These are phyloP conservation scores for Crotalus tigris DNA, from an alignment of 2,113 vertebrate species.

Conservation along the genomic window DNA sequence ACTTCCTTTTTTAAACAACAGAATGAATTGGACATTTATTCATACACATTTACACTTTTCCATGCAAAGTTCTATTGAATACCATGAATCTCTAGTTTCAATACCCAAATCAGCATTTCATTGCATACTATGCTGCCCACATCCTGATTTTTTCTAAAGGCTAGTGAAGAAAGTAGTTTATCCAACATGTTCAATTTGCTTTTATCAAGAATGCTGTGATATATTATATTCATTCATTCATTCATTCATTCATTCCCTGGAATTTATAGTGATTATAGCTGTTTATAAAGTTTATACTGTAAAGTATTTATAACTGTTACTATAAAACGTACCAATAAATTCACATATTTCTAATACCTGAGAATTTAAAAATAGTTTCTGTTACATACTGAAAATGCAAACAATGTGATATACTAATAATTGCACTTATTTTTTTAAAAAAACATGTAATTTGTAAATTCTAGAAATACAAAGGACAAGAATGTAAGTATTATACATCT, in stretches of 20 bases:
- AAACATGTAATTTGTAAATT: neutral
- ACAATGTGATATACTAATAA: neutral
- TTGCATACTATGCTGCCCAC: neutral
- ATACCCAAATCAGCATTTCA: neutral
- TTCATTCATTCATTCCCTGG: neutral
- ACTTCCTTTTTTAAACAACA: neutral
- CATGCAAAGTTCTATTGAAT: neutral
- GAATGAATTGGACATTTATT: neutral
- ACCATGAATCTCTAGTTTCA: neutral
- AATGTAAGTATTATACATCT: neutral
- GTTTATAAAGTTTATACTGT: too few relatives aligned
- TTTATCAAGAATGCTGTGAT: rapidly evolving
- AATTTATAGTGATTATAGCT: too few relatives aligned
- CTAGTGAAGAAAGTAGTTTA: neutral
- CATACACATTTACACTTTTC: neutral
- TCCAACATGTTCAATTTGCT: neutral
- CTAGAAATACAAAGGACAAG: neutral
- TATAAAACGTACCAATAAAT: neutral
- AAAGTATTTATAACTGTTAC: neutral
- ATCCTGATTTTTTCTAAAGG: neutral
- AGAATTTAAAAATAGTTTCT: neutral
- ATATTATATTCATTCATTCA: neutral
- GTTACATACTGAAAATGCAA: neutral
- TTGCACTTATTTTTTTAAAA: neutral
- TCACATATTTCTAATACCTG: neutral